Conservation (phyloP, 2,888 invertebrate species). For the Andrena praecox region DNA sequence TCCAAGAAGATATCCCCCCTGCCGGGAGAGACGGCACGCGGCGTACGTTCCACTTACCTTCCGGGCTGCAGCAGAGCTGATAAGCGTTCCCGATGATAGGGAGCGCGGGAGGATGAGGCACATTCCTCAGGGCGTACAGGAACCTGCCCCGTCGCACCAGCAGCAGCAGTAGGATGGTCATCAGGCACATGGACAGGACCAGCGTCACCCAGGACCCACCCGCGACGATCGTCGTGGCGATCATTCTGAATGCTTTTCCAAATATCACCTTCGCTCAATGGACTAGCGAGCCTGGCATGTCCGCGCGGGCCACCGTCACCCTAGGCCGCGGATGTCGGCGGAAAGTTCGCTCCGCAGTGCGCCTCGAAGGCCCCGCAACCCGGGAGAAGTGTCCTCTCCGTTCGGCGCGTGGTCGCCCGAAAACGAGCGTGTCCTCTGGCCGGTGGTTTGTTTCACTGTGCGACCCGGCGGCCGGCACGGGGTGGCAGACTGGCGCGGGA, state of each 20-base stretch:
- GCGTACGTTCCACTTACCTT: conserved; percentile 75
- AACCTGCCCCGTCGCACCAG: conserved; percentile 74
- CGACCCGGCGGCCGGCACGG: no score
- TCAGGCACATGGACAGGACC: conserved; percentile 63
- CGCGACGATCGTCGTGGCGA: background rate
- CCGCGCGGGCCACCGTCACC: background rate
- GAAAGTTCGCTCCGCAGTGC: no score
- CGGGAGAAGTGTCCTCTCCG: no score
- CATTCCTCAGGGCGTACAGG: conserved; percentile 74
- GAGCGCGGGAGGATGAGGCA: conserved; percentile 79
- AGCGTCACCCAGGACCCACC: conserved; percentile 71
- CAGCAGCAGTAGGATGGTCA: conserved; percentile 62
- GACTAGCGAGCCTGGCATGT: background rate
- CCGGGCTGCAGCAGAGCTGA: conserved; percentile 81
- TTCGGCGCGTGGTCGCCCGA: no score
- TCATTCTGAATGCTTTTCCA: conserved; percentile 10
- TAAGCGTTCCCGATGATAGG: conserved; percentile 83
- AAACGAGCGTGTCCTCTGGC: no score
- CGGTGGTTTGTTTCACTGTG: no score
- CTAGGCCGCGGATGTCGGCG: no score
- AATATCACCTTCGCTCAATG: no score
- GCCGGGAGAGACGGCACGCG: background rate
- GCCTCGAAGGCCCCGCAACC: no score
- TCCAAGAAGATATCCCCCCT: background rate
- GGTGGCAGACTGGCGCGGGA: no score